Evolutionary conservation across 2,888 invertebrate genomes (phyloP).

Genomic region (Sarcophaga carnaria): DNA sequence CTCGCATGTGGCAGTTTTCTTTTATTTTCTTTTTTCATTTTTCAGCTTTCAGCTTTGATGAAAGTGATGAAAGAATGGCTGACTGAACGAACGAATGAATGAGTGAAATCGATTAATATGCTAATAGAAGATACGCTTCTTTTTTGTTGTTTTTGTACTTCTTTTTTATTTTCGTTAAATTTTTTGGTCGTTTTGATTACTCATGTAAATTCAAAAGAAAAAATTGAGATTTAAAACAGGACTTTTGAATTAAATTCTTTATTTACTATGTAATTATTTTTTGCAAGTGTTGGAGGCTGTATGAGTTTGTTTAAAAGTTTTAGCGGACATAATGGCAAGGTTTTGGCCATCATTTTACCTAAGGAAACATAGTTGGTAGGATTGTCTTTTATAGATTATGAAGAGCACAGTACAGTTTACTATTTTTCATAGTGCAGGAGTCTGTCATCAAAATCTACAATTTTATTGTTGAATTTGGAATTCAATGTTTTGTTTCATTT

Average conservation of each 20-base stretch:
- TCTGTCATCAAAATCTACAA: too few relatives aligned
- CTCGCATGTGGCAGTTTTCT: not conserved
- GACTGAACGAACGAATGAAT: too few relatives aligned
- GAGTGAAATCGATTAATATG: slow-evolving; percentile 32
- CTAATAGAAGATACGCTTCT: slow-evolving; percentile 14
- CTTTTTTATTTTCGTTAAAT: too few relatives aligned
- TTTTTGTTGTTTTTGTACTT: not conserved
- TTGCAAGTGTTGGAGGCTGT: not conserved
- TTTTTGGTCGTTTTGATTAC: slow-evolving; percentile 23
- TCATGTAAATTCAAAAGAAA: slow-evolving; percentile 31
- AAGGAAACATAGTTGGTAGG: too few relatives aligned
- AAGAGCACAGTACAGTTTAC: too few relatives aligned
- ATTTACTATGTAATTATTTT: not conserved
- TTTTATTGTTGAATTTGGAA: too few relatives aligned
- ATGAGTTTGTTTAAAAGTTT: not conserved
- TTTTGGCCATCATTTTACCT: too few relatives aligned
- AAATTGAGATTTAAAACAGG: slow-evolving; percentile 29
- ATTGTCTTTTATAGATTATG: too few relatives aligned
- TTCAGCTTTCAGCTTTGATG: not conserved
- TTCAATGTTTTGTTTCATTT: too few relatives aligned
- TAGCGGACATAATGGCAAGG: too few relatives aligned
- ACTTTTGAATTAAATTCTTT: slow-evolving; percentile 1
- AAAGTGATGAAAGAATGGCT: not conserved
- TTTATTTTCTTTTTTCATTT: not conserved
- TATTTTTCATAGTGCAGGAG: too few relatives aligned